Conservation (phyloP, 2,888 invertebrate genomes). For the Nymphalis c-album region DNA sequence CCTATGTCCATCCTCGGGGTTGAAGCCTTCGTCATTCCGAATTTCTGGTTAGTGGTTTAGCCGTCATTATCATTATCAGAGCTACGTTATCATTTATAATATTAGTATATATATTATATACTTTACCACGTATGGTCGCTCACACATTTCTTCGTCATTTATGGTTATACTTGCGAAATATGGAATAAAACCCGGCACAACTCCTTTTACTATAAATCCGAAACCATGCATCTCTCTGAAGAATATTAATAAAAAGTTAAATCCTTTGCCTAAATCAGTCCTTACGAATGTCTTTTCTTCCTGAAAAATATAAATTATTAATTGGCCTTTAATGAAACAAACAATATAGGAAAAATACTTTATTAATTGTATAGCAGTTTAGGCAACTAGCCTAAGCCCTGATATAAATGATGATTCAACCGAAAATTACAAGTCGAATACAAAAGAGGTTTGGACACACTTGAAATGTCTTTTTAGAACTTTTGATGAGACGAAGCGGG, state of each 20-base stretch:
- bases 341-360: neutral
- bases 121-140: neutral
- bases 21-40: too few relatives aligned
- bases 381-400: too few relatives aligned
- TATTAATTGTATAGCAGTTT: neutral
- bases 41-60: too few relatives aligned
- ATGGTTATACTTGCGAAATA: conserved; percentile 10
- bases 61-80: too few relatives aligned
- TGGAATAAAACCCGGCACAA: conserved; percentile 6
- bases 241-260: neutral
- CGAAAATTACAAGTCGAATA: too few relatives aligned
- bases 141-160: neutral
- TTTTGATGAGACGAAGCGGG: too few relatives aligned
- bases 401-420: too few relatives aligned
- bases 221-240: neutral
- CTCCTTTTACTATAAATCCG: conserved; percentile 11
- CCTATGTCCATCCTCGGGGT: too few relatives aligned
- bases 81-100: too few relatives aligned
- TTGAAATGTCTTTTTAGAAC: too few relatives aligned
- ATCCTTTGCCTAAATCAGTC: neutral
- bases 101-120: neutral
- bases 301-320: neutral
- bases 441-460: too few relatives aligned
- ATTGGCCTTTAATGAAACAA: neutral
- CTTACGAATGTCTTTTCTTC: neutral